Evolutionary conservation across 2,888 invertebrate genomes (phyloP).

Genomic region (Phengaris alcon): DNA sequence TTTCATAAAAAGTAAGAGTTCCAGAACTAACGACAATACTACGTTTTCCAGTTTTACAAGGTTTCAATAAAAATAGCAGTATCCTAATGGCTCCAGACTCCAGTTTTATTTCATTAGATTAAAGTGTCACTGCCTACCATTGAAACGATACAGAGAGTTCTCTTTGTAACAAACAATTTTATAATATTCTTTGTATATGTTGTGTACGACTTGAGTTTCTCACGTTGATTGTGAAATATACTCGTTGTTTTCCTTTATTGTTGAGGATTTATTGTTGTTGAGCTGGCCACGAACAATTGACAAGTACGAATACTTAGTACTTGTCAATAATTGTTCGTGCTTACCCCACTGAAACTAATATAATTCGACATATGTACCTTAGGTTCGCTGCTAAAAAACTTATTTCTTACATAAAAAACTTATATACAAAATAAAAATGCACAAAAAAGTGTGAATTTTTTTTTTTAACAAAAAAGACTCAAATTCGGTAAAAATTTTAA

Average conservation of each 20-base stretch:
- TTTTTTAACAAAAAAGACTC: too few species aligned
- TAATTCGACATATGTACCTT: too few species aligned
- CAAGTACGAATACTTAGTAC: too few species aligned
- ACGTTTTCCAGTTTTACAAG: constrained; percentile 2
- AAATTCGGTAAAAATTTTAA: too few species aligned
- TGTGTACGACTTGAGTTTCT: constrained; percentile 1
- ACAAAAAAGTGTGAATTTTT: too few species aligned
- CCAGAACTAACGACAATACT: not conserved
- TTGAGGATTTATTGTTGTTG: too few species aligned
- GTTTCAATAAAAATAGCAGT: constrained; percentile 5
- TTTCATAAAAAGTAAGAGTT: not conserved
- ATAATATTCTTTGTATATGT: constrained; percentile 9
- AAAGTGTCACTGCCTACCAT: constrained; percentile 16
- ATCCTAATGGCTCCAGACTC: not conserved
- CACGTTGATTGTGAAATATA: not conserved
- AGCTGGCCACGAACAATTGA: too few species aligned
- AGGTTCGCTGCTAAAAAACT: too few species aligned
- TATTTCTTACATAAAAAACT: too few species aligned
- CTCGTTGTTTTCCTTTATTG: not conserved
- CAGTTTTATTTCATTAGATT: constrained; percentile 5
- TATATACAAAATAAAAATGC: too few species aligned
- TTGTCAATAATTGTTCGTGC: too few species aligned
- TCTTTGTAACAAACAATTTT: constrained; percentile 17
- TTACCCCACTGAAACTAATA: too few species aligned
- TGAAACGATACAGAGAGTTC: not conserved